A percentile compares a stretch with the other conserved stretches of the same genome.
phyloP scores from a whole-genome alignment of 2,888 invertebrate genomes.

The Pollenia labialis region DNA sequence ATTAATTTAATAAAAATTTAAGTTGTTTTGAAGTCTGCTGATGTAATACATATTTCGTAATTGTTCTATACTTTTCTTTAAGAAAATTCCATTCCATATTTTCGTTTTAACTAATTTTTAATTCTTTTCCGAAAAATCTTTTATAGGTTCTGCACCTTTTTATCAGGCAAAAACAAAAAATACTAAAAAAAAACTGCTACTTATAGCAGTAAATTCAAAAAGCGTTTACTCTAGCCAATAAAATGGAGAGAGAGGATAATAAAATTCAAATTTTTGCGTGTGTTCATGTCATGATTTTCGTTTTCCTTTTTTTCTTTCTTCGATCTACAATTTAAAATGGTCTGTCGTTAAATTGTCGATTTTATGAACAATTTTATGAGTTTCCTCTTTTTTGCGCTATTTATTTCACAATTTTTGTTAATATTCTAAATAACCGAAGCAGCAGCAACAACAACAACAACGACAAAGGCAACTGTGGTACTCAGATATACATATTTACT shows the following conservation, averaged over 20 bases:
- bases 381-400: slow-evolving; percentile 19
- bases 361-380: slow-evolving; percentile 58
- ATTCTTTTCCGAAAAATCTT: background rate
- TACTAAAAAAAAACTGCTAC: background rate
- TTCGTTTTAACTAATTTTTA: no score
- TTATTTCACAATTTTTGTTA: background rate
- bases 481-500: background rate
- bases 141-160: slow-evolving; percentile 38
- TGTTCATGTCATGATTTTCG: slow-evolving; percentile 32
- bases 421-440: background rate
- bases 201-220: background rate
- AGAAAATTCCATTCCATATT: no score
- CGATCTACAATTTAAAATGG: slow-evolving; percentile 14
- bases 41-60: no score
- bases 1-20: no score
- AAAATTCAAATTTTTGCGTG: slow-evolving; percentile 56
- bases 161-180: background rate
- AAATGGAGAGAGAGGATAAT: background rate
- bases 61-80: no score
- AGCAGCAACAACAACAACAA: background rate
- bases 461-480: slow-evolving; percentile 1
- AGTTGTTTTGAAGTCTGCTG: no score
- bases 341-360: slow-evolving; percentile 55
- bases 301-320: background rate
- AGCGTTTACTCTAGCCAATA: background rate